Conservation (phyloP, 2,888 invertebrate genomes). For the Amphipoea lucens region DNA sequence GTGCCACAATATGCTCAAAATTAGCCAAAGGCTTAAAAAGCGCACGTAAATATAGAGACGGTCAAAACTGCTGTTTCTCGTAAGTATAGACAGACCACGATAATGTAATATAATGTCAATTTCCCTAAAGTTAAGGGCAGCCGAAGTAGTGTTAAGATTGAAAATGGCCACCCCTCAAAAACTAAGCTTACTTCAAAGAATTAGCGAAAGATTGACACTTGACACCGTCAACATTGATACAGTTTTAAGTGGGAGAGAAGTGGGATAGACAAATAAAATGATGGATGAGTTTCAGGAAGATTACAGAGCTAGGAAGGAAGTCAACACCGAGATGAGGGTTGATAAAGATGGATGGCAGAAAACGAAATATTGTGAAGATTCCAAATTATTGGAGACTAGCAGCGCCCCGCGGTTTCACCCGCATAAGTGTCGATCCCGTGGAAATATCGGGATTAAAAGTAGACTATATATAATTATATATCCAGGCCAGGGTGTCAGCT, state of each 20-base stretch:
- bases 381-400: not conserved
- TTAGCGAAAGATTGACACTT: not conserved
- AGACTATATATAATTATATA: too few species aligned
- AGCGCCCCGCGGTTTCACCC: too few species aligned
- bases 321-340: slow-evolving; percentile 26
- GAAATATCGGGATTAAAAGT: too few species aligned
- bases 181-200: not conserved
- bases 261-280: not conserved
- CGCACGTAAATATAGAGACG: not conserved
- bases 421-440: too few species aligned
- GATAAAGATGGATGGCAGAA: slow-evolving; percentile 32
- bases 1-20: not conserved
- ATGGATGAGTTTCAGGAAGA: slow-evolving; percentile 25
- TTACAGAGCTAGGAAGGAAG: not conserved
- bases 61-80: not conserved
- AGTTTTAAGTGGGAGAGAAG: not conserved
- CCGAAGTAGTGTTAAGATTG: not conserved
- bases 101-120: not conserved
- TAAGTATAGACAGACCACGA: not conserved
- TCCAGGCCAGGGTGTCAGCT: too few species aligned
- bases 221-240: not conserved
- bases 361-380: slow-evolving; percentile 1
- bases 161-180: not conserved
- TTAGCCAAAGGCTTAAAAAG: not conserved
- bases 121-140: not conserved